These are phyloP conservation scores for Mesocentrotus franciscanus DNA, from an alignment of 53 echinoderm and acorn worm species.

Conservation along the genomic window DNA sequence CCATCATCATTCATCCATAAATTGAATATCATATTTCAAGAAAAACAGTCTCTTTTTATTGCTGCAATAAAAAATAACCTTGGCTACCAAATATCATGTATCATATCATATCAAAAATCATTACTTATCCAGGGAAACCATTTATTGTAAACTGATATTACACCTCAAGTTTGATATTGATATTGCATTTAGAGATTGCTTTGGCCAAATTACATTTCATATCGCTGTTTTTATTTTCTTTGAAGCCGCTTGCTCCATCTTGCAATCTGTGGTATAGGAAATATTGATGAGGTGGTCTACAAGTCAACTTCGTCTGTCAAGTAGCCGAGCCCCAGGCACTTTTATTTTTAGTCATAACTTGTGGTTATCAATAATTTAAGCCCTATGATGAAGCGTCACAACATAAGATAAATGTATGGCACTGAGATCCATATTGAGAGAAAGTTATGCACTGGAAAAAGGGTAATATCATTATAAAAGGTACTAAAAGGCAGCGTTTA, in stretches of 20 bases:
- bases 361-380: neutral
- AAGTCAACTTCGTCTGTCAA: neutral
- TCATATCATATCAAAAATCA: constrained; percentile 30
- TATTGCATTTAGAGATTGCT: neutral
- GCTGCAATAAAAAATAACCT: neutral
- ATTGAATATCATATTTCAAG: neutral
- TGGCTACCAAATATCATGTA: neutral
- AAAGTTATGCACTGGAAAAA: neutral
- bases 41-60: neutral
- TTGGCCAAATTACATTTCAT: neutral
- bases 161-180: neutral
- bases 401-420: neutral
- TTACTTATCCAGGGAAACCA: neutral
- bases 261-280: neutral
- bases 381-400: neutral
- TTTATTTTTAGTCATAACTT: neutral
- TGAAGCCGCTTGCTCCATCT: neutral
- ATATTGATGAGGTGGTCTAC: neutral
- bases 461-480: neutral
- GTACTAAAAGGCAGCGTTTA: neutral
- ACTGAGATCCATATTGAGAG: neutral
- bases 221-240: neutral
- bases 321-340: neutral
- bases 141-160: constrained; percentile 6
- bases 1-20: neutral